These are phyloP conservation scores for Hedya salicella DNA, from an alignment of 2,888 invertebrate genomes.

Conservation along the genomic window DNA sequence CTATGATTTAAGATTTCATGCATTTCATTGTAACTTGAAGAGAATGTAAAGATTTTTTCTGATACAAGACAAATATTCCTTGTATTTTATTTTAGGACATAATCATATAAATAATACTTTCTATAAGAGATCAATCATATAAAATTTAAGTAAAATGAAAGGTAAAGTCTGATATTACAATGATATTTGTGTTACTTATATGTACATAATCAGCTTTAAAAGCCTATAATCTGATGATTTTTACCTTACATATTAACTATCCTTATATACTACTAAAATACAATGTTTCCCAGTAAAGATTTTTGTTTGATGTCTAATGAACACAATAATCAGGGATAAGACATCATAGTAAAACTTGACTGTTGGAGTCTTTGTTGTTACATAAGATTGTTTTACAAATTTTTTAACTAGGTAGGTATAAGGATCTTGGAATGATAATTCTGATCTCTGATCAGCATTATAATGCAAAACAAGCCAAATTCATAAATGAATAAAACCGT, in stretches of 20 bases:
- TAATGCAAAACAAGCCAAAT: no score
- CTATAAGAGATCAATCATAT: slow-evolving; percentile 29
- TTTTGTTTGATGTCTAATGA: background rate
- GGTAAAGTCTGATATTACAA: slow-evolving; percentile 15
- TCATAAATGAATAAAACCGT: no score
- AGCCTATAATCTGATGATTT: background rate
- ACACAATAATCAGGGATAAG: background rate
- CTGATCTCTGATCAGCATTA: no score
- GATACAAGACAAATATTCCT: no score
- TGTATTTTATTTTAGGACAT: background rate
- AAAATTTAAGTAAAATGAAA: slow-evolving; percentile 12
- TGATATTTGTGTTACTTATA: slow-evolving; percentile 10
- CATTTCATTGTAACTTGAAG: background rate
- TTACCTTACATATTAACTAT: slow-evolving; percentile 3
- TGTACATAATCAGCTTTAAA: slow-evolving; percentile 5
- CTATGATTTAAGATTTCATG: slow-evolving; percentile 8
- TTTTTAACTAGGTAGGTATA: no score
- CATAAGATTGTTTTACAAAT: no score
- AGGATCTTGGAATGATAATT: no score
- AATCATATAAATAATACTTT: slow-evolving; percentile 21
- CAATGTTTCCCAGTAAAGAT: background rate
- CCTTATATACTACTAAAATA: no score
- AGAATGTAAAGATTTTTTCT: background rate
- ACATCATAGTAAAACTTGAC: background rate
- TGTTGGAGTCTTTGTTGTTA: no score